phyloP scores from a whole-genome alignment of 1,140 invertebrate species.

The Venturia canescens region DNA sequence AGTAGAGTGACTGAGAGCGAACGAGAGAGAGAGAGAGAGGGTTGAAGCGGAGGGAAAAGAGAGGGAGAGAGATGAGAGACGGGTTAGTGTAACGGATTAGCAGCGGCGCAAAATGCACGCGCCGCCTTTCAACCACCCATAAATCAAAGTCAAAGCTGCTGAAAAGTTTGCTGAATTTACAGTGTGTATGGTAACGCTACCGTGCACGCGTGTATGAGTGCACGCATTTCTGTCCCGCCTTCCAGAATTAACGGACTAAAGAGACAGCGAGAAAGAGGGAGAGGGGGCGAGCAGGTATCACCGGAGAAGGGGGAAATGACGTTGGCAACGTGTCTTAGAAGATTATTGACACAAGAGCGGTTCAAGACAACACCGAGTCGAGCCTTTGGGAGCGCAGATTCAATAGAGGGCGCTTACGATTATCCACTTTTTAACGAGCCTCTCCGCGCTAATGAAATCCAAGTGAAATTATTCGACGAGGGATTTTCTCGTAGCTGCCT shows the following conservation, averaged over 20 bases:
- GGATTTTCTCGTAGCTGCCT: too few species aligned
- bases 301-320: too few species aligned
- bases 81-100: slow-evolving; percentile 71
- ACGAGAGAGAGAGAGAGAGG: slow-evolving; percentile 46
- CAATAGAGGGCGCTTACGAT: too few species aligned
- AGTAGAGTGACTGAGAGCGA: slow-evolving; percentile 31
- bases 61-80: slow-evolving; percentile 43
- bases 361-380: too few species aligned
- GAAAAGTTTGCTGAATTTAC: slow-evolving; percentile 12
- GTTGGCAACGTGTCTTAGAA: too few species aligned
- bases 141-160: slow-evolving; percentile 72
- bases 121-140: slow-evolving; percentile 70
- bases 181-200: background rate
- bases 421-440: too few species aligned
- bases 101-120: slow-evolving; percentile 58
- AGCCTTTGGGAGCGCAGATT: too few species aligned
- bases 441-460: too few species aligned
- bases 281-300: background rate
- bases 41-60: slow-evolving; percentile 45
- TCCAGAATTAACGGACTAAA: background rate
- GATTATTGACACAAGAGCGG: too few species aligned
- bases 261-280: background rate
- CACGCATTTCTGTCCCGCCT: background rate
- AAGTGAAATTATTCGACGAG: too few species aligned
- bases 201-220: background rate